Percentiles rank a stretch among this genome's conserved stretches.
Conservation (phyloP, 2,113 vertebrate species). For the Ifrita kowaldi region DNA sequence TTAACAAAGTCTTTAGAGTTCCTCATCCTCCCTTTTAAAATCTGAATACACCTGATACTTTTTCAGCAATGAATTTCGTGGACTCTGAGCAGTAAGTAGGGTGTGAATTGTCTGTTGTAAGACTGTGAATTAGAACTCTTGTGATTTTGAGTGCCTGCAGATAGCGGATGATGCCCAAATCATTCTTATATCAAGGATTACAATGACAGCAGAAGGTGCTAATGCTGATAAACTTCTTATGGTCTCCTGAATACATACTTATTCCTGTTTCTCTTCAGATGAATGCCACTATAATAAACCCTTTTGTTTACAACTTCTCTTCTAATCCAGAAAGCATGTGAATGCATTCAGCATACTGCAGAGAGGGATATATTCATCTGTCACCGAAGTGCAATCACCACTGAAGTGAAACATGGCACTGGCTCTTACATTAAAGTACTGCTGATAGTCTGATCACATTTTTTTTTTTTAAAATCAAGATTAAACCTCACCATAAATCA, state of each 20-base stretch:
- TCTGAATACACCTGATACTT: neutral
- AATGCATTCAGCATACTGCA: neutral
- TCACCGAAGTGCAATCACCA: neutral
- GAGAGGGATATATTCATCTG: neutral
- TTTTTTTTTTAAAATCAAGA: neutral
- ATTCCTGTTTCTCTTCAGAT: neutral
- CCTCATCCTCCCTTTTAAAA: neutral
- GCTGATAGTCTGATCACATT: neutral
- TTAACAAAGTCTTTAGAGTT: neutral
- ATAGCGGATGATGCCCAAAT: neutral
- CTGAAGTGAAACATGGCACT: neutral
- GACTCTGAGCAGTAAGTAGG: neutral
- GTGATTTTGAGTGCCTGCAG: neutral
- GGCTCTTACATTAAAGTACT: neutral
- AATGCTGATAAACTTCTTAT: neutral
- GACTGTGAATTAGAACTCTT: neutral
- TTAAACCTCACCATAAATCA: neutral
- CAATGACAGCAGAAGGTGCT: neutral
- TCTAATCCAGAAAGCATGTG: neutral
- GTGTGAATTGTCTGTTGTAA: neutral
- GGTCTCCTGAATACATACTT: neutral
- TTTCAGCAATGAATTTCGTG: neutral
- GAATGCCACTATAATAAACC: neutral
- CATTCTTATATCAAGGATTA: neutral
- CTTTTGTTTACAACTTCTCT: constrained; percentile 6